Evolutionary conservation across 1,140 invertebrate genomes (phyloP).

Genomic region (Mercenaria mercenaria): DNA sequence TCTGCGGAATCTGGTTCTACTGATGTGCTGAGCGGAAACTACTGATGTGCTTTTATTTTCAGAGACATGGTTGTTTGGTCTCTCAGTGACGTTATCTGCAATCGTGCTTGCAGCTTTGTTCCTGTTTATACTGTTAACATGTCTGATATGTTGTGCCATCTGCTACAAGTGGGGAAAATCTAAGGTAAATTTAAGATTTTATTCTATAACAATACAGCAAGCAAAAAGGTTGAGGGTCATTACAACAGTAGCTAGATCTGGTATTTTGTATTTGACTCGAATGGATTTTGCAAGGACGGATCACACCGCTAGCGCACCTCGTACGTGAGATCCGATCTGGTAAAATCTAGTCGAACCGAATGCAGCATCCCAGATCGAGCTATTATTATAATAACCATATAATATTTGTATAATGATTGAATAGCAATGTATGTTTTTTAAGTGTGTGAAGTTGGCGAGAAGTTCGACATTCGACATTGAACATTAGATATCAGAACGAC

Average conservation of each 20-base stretch:
- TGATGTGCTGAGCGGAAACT: no score
- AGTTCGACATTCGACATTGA: no score
- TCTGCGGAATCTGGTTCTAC: no score
- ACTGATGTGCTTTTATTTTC: no score
- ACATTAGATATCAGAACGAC: no score
- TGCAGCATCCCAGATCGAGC: background rate
- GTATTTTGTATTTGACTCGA: background rate
- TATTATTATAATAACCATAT: no score
- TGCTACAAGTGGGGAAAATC: conserved; percentile 23
- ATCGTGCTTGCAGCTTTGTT: background rate
- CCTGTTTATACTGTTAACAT: background rate
- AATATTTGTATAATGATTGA: no score
- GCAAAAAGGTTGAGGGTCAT: no score
- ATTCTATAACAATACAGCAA: background rate
- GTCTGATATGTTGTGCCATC: background rate
- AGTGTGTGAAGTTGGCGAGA: no score
- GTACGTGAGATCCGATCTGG: background rate
- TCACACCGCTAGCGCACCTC: background rate
- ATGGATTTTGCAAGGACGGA: background rate
- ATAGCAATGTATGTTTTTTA: no score
- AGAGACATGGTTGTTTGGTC: conserved; percentile 22
- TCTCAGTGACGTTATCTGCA: background rate
- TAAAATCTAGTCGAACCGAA: background rate
- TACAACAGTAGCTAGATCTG: no score
- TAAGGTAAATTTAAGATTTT: background rate